A percentile compares a stretch with the other conserved stretches of the same genome.
phyloP scores from a whole-genome alignment of 1,140 invertebrate genomes.

The Magallana ariakensis region DNA sequence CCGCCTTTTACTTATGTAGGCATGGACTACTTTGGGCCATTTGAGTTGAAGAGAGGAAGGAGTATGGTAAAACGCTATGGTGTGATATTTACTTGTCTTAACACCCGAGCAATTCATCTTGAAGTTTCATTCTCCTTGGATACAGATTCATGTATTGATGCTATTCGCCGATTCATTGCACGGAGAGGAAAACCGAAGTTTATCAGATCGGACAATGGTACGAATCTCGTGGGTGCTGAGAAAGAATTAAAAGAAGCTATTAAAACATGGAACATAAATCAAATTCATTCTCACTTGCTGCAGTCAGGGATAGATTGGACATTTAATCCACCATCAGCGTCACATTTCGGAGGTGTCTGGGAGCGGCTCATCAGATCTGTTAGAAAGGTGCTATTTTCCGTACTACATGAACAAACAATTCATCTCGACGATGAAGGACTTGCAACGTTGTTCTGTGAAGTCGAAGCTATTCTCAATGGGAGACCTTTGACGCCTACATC shows the following conservation, averaged over 20 bases:
- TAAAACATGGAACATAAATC: conserved; percentile 54
- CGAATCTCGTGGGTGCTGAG: conserved; percentile 63
- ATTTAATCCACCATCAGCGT: conserved; percentile 76
- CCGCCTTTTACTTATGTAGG: conserved; percentile 58
- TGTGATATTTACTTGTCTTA: conserved; percentile 51
- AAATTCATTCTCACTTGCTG: conserved; percentile 45
- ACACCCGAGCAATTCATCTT: conserved; percentile 46
- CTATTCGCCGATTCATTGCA: conserved; percentile 57
- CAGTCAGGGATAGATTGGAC: conserved; percentile 74
- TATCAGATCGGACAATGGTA: conserved; percentile 61
- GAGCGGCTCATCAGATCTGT: conserved; percentile 71
- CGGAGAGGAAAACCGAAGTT: conserved; percentile 51
- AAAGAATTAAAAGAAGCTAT: conserved; percentile 60
- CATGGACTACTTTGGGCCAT: conserved; percentile 64
- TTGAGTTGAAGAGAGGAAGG: conserved; percentile 49
- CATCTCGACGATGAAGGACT: conserved; percentile 54
- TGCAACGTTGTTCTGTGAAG: conserved; percentile 59
- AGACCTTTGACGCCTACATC: conserved; percentile 52
- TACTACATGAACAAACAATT: conserved; percentile 46
- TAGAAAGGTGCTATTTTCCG: conserved; percentile 68
- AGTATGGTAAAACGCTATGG: conserved; percentile 49
- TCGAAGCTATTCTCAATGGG: conserved; percentile 62
- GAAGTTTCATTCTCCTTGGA: conserved; percentile 58
- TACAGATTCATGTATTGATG: conserved; percentile 56
- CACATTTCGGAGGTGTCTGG: conserved; percentile 78